These are phyloP conservation scores for Apis laboriosa DNA, from an alignment of 1,140 invertebrate species.

Conservation along the genomic window DNA sequence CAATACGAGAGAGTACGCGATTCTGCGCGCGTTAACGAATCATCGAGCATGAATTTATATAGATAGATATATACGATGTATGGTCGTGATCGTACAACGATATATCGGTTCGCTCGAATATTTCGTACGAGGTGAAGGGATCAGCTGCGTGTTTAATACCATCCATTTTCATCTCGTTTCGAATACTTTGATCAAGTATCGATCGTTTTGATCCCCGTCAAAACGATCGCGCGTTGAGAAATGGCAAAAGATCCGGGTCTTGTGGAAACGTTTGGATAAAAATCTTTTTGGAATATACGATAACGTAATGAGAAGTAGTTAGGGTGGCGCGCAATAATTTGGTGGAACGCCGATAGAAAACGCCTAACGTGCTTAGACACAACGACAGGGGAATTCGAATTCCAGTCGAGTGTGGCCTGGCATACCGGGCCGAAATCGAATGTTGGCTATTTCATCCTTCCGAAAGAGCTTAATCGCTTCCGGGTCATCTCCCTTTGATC, in stretches of 20 bases:
- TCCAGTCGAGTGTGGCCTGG: not conserved
- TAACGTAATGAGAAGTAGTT: no score
- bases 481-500: constrained; percentile 41
- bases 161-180: not conserved
- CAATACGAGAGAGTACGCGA: not conserved
- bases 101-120: no score
- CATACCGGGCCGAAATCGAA: constrained; percentile 24
- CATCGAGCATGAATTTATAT: not conserved
- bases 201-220: constrained; percentile 17
- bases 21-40: not conserved
- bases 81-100: no score
- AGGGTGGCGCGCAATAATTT: no score
- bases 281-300: no score
- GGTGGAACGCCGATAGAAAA: constrained; percentile 11
- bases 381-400: not conserved
- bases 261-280: no score
- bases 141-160: not conserved
- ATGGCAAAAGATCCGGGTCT: not conserved
- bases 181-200: not conserved
- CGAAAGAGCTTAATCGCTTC: constrained; percentile 39
- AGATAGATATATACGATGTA: not conserved
- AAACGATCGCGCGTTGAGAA: not conserved
- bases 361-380: constrained; percentile 9
- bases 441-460: constrained; percentile 22
- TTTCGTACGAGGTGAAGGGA: not conserved